Base-by-base conservation (phyloP, 2,797 vertebrate genomes). In the Cephalopachus bancanus region DNA sequence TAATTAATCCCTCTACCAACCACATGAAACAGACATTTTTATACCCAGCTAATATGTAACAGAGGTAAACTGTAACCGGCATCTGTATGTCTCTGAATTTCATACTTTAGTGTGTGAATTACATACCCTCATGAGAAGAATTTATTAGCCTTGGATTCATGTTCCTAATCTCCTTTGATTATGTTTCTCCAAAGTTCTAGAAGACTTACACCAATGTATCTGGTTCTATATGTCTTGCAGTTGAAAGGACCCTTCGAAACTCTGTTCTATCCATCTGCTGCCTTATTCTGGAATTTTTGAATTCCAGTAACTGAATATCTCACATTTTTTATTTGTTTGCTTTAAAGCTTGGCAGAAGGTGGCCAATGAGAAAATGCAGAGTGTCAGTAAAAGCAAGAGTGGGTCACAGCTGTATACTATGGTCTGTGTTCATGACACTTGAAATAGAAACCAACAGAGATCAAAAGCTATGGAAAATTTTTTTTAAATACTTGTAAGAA, bases 191-290 rank as follows among this genome's bases (percentile, higher is more conserved):
- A 16, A 28, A 15, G 0, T n/a, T 22, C 10, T 53, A 28, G 16
- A 17, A 65, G 22, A 11, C 1, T 62, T 8, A 30, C 2, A 7
- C 7, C 10, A 60, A 5, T 3, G 3, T 9, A 5, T 1, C 3
- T 44, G 57, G 22, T 26, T 8, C 57, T 59, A 5, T 4, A 11
- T 9, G 12, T 49, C 55, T 33, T 19, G 19, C 51, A 60, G 1
- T 12, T 16, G 12, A 55, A 30, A n/a, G 22, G 0, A 3, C 20
- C 37, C 51, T 74, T 57, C 37, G 72, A 60, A 80, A 44, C 57
- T 62, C 5, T 33, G 5, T 14, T 6, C 53, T 55, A 12, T 0
- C 5, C 24, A 7, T 49, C 16, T 30, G 2, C 7, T 19, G 20
- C 53, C 69, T 37, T 28, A 2, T 53, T 60, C 75, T 12, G n/a